Base-by-base conservation (phyloP, 2,797 vertebrate species). In the Luscinia luscinia region DNA sequence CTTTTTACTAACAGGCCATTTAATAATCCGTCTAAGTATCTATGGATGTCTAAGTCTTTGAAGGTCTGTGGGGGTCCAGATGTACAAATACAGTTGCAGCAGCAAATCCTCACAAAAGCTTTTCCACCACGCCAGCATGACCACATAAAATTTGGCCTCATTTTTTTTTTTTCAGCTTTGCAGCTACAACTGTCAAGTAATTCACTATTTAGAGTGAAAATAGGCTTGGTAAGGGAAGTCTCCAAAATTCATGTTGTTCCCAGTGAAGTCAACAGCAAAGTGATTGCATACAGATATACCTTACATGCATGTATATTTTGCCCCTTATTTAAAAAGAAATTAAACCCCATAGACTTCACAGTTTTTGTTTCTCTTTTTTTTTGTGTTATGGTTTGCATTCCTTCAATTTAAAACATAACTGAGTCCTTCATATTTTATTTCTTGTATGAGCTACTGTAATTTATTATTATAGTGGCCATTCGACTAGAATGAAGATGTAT, bases 71-170 rank as follows among this genome's bases (percentile, higher is more conserved):
- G 84, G 74, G 84, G 90, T 94, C 94, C 96, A 96, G 96, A 96
- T 96, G 96, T 96, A 96, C 92, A 90, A 96, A 96, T 91, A 92
- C 87, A 85, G 94, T 96, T 90, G 91, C 57, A 94, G 91, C 85
- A 87, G 92, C 78, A 96, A 96, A 97, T 96, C 94, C 94, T 85
- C 76, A 68, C 89, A 94, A 95, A 97, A 95, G 94, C 96, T 93
- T 94, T 96, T 95, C 79, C 32, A 89, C 92, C 84, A 54, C 2
- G 2, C 70, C 85, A 85, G 86, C 84, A 66, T 81, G 80, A 88
- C 91, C 94, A 95, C 79, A 72, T 89, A 89, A 95, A 96, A 91
- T 95, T 94, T 95, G 87, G 92, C 92, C 80, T 93, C 2, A 0
- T 69, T 78, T 92, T 38, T 79, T 80, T 88, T n/a, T 90, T 91